Evolutionary conservation across 2,888 invertebrate genomes (phyloP), one percentile per base, ranked within the genome.

Genomic region (Euproctis similis): DNA sequence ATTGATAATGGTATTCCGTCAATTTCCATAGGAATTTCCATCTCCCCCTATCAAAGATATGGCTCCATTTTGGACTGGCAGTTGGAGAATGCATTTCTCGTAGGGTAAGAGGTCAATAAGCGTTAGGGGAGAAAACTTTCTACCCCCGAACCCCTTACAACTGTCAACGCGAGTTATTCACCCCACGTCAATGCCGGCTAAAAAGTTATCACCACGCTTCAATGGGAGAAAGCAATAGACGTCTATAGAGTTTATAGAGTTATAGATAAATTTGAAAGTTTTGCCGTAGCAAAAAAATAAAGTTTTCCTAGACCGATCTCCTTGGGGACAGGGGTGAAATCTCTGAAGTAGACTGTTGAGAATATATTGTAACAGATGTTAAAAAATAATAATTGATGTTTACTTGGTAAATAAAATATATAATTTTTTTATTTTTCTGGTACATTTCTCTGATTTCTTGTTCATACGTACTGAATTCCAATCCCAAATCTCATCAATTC

Each of bases 91-190:
- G 75, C 71, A 72, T 71, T 68, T 53, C 57, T 61, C 59, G 43
- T 58, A 58, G 71, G 65, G 64, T 57, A 64, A 57, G 60, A 64
- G 75, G 69, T 74, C 74, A 73, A 75, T 70, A 70, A 66, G 69
- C 62, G 63, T 53, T 55, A 67, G 65, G 68, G 67, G 64, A 57
- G 52, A 36, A 54, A 66, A 67, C 55, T 64, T 68, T 56, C 48
- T n/a, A n/a, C n/a, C n/a, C 52, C 39, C 49, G 57, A 59, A 59
- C 66, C 67, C 66, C 67, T 73, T 61, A 62, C 57, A 69, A 73
- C 67, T 76, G 77, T 77, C 78, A 76, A 60, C 66, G 57, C 55
- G 57, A 68, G 71, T 74, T 74, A 71, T 74, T 73, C 74, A 71
- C 73, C 73, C 73, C 57, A 64, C 61, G 64, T 73, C 76, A 69